Base-by-base conservation (phyloP, 2,888 invertebrate species). In the Tetranychus piercei region DNA sequence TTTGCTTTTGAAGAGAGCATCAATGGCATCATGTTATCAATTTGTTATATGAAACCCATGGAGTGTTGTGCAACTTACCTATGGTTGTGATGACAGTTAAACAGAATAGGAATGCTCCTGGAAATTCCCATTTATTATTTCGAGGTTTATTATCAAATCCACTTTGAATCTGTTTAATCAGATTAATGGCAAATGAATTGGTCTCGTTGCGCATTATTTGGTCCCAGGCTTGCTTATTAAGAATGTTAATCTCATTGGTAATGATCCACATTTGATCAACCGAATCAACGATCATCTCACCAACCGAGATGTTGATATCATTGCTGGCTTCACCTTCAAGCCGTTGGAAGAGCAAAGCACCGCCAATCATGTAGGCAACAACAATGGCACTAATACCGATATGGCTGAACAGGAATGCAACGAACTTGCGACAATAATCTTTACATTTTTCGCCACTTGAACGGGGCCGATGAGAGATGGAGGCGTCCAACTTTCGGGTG, bases 351-450 rank as follows among this genome's bases (percentile, higher is more conserved):
- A 91, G 88, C 81, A 89, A 88, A 20, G 92, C 92, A 9, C 93
- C 93, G 75, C 91, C 87, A 80, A 92, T 87, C 84, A 92, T 92
- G 84, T 94, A 94, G 45, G 90, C 89, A 77, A 93, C 91, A 79
- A 94, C 93, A 81, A 92, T 84, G 76, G 91, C 88, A 79, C 93
- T 88, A 80, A 93, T 87, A 80, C 91, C 89, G 80, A 92, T 89
- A 85, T 93, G 93, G 0, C 91, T 91, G 81, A 92, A 89, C 79
- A 93, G 86, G 83, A 91, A 92, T 74, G 90, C 89, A 81, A 89
- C 87, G 71, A 90, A 87, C 83, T 89, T 89, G 88, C 90, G 90
- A 71, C 88, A 86, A 83, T 88, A 88, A 82, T 87, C 87, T 78
- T 88, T 82, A 80, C 88, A 86, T 82, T 86, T 83, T 23, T 8